Evolutionary conservation across 2,797 vertebrate species (phyloP), one percentile per base, ranked within the genome.

Genomic region (Falco novaeseelandiae): DNA sequence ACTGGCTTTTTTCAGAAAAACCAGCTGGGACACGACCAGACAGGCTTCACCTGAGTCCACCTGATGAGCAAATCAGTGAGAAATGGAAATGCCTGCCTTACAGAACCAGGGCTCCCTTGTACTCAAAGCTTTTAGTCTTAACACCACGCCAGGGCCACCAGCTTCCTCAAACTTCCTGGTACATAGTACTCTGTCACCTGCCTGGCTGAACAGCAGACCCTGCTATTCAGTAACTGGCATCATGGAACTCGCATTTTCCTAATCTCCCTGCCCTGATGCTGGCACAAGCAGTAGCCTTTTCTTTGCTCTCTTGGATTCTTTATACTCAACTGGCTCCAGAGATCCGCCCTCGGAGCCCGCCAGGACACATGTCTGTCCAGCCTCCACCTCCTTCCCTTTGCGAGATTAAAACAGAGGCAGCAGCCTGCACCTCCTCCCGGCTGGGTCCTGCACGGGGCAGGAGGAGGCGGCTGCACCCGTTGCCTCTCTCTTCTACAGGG

Each of bases 341-440:
- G 95, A 71, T 87, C 97, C 96, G 71, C 97, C 97, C 93, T 95
- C 95, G 81, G 83, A 94, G 85, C 73, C 89, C 59, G 21, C 77
- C 70, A 89, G 91, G 90, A 62, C 87, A 94, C 38, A 81, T 29
- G 34, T 58, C 70, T 21, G 51, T 90, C 67, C 92, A 96, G 95
- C 88, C 94, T 90, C 95, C 98, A 97, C 96, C 97, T 98, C 98
- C 93, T 96, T 94, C 51, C 78, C 87, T 86, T 66, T 19, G 6
- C 65, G 77, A 76, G 89, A 86, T 96, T 98, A 97, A 98, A 97
- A 83, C 66, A 52, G 77, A 78, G 54, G 58, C 65, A 46, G 87
- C 65, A 92, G 89, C 36, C 70, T 59, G 71, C 66, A 70, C 88
- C 54, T 96, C 94, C 79, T 97, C 84, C 87, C 73, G 95, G 91